phyloP scores from a whole-genome alignment of 1,140 invertebrate species.

The Drosophila subobscura region DNA sequence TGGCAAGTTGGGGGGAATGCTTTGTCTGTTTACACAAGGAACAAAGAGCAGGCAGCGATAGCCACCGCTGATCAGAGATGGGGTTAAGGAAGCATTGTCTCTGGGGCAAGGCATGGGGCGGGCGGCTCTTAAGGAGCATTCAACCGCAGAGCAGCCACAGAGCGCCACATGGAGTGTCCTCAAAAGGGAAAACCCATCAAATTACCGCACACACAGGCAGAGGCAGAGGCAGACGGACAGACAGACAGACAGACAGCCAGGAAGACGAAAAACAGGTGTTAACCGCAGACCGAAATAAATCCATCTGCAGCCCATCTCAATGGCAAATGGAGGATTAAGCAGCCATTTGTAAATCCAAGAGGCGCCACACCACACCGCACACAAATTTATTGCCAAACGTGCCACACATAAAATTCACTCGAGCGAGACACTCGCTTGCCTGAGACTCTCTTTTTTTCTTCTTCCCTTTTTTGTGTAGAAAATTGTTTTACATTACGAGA shows the following conservation, averaged over 20 bases:
- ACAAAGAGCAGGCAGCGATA: no score
- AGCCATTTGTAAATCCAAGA: conserved; percentile 67
- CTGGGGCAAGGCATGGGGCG: no score
- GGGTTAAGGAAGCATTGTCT: no score
- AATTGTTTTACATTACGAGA: conserved; percentile 56
- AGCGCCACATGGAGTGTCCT: no score
- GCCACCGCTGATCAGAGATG: no score
- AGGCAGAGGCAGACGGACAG: no score
- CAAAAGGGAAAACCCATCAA: no score
- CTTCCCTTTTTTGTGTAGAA: conserved; percentile 32
- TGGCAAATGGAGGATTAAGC: conserved; percentile 48
- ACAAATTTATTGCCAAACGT: conserved; percentile 71
- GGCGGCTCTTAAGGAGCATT: no score
- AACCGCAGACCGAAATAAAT: conserved; percentile 44
- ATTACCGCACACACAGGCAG: no score
- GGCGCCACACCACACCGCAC: conserved; percentile 7
- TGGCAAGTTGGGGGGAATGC: conserved; percentile 13
- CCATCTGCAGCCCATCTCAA: conserved; percentile 12
- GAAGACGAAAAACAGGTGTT: conserved; percentile 55
- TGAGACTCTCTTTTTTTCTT: conserved; percentile 4
- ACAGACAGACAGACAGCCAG: no score
- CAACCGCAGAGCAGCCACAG: no score
- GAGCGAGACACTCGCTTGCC: conserved; percentile 48
- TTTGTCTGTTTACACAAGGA: not conserved
- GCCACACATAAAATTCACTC: conserved; percentile 69